Base-by-base conservation (phyloP, 1,140 invertebrate genomes). In the Bombus huntii region DNA sequence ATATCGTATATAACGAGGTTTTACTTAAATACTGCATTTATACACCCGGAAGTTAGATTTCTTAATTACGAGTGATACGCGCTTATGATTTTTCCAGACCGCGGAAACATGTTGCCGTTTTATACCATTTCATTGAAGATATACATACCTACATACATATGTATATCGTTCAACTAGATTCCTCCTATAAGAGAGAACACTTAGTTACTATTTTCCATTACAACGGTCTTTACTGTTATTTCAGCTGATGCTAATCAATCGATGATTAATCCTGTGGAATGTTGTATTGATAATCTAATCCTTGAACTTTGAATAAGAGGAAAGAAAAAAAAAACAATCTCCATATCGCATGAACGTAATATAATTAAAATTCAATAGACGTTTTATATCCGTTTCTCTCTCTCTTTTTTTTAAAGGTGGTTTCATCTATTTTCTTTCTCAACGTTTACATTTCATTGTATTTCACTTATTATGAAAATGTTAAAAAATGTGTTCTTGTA, bases 11-110 rank as follows among this genome's bases (percentile, higher is more conserved):
- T 25, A 42, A 44, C 59, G 59, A 62, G 12, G 12, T 42, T 9
- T 39, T 31, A 9, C 15, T 76, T 62, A 15, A 59, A 31, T 65
- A 18, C 53, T 28, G 13, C 28, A 28, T 65, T 77, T 22, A 42
- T 25, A 12, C 57, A 39, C 12, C 53, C 34, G 75, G 75, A 77
- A 62, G 57, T 77, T 25, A 25, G 37, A 25, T 42, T 77, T 15
- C 57, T 75, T 75, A 75, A 75, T 75, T 75, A 59, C 47, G 18
- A 75, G 5, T 57, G 74, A 75, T 57, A 59, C 47, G 74, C 74
- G 34, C 74, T 57, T 75, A 6, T 75, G 74, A 57, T 71, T 75
- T 53, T 59, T 59, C 15, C 31, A 37, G 22, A 37, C n/a, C 31
- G 28, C 47, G 74, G 73, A 75, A 39, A 37, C 47, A 28, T 28